Conservation (phyloP, 2,797 vertebrate species). For the Leptoclinus maculatus region DNA sequence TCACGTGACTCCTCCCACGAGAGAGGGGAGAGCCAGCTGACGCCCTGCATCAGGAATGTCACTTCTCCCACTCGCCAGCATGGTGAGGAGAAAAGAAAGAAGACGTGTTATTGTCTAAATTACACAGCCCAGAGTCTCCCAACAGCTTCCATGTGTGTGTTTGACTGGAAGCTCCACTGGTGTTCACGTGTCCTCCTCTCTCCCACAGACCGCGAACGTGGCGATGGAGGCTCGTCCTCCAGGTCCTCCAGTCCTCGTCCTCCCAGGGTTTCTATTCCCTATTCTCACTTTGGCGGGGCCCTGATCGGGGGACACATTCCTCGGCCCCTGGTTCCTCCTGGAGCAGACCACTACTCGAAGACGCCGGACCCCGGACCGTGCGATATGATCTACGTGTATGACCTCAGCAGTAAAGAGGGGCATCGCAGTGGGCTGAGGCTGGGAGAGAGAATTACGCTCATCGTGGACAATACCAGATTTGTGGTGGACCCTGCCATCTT, state of each 20-base stretch:
- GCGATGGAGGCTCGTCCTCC: conserved; percentile 84
- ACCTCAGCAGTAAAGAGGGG: conserved; percentile 90
- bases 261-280: conserved; percentile 78
- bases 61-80: conserved; percentile 96
- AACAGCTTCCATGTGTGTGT: background rate
- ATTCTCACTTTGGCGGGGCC: conserved; percentile 71
- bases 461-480: conserved; percentile 97
- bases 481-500: conserved; percentile 97
- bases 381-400: conserved; percentile 95
- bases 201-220: conserved; percentile 74
- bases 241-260: conserved; percentile 89
- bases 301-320: conserved; percentile 84
- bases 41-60: conserved; percentile 97
- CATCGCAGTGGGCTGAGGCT: conserved; percentile 87
- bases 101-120: background rate
- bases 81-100: conserved; percentile 63
- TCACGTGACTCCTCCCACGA: conserved; percentile 97
- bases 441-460: conserved; percentile 92
- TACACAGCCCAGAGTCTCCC: too few species aligned
- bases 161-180: background rate
- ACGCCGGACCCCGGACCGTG: conserved; percentile 75
- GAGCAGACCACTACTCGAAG: conserved; percentile 84
- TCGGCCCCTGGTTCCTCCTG: conserved; percentile 83
- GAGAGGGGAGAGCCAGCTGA: conserved; percentile 93
- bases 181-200: background rate